Evolutionary conservation across 2,113 vertebrate species (phyloP), one percentile per base, ranked within the genome.

Genomic region (Ariopsis seemanni): DNA sequence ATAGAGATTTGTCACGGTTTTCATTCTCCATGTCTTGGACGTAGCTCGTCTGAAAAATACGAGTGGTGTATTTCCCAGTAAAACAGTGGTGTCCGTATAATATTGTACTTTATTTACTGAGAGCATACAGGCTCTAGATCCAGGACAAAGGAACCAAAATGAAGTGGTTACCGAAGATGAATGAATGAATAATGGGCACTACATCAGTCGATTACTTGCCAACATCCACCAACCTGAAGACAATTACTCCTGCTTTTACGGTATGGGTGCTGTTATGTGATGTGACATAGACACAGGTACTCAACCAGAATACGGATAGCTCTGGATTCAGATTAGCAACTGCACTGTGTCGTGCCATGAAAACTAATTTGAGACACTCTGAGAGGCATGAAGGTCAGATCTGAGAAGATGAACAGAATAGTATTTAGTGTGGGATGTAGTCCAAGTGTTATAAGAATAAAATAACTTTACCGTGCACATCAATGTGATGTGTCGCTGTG

Each of bases 351-450:
- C 12, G 75, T 78, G 75, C 75, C 75, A 78, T 55, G 75, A 78
- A 55, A 78, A 78, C 75, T 78, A 78, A 79, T 79, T 12, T 52
- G 74, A 52, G 74, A n/a, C 74, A 53, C 74, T 52, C 50, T 1
- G 52, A 55, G 75, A 55, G 75, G 6, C 52, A 15, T 27, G 50
- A 78, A 79, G 25, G 22, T 77, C 20, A 77, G 48, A 53, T n/a
- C 48, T 25, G 50, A 78, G 75, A 55, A 8, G 50, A 78, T 8
- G 75, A 57, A 7, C 6, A 2, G 75, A 27, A 55, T 57, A 17
- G 17, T n/a, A 25, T 52, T 52, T n/a, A 14, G 4, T 79, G 18
- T 18, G 12, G 3, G 14, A 55, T 27, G 52, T 8, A 53, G 25
- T 4, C 48, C 69, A 72, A 27, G 50, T 79, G 48, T 6, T 48